A percentile compares a stretch with the other conserved stretches of the same genome.
Conservation (phyloP, 2,888 invertebrate genomes). For the Amphimallon solstitiale region DNA sequence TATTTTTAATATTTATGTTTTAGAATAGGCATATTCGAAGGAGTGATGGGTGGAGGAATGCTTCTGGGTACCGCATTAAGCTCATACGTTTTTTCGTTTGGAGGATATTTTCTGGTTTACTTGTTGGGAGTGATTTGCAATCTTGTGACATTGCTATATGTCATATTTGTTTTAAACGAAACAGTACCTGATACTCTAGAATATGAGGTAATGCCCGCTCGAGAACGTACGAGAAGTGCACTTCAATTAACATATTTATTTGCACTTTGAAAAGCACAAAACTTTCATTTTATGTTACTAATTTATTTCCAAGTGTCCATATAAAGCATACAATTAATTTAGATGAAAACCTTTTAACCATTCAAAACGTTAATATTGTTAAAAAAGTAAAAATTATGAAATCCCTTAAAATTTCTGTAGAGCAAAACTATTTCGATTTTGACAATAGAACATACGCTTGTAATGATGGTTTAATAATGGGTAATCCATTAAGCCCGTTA, state of each 20-base stretch:
- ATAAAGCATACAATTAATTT: too few relatives aligned
- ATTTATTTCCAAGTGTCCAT: too few relatives aligned
- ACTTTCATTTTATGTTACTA: too few relatives aligned
- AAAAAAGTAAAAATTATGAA: too few relatives aligned
- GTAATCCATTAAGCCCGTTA: too few relatives aligned
- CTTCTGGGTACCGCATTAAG: constrained; percentile 71
- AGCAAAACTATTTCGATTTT: too few relatives aligned
- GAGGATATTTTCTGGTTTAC: constrained; percentile 68
- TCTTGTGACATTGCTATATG: constrained; percentile 64
- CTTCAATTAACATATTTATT: neutral
- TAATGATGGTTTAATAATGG: too few relatives aligned
- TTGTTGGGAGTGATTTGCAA: constrained; percentile 62
- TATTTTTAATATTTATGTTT: constrained; percentile 50
- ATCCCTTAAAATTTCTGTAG: too few relatives aligned
- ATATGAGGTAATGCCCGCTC: neutral
- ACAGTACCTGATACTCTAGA: constrained; percentile 52
- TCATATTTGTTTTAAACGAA: constrained; percentile 66
- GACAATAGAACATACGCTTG: too few relatives aligned
- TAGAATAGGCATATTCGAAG: constrained; percentile 74
- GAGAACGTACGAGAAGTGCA: neutral
- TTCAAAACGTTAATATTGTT: too few relatives aligned
- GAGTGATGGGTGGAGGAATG: constrained; percentile 69
- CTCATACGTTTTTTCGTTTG: constrained; percentile 67
- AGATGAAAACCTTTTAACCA: too few relatives aligned
- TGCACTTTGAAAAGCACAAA: too few relatives aligned